Evolutionary conservation across 2,888 invertebrate genomes (phyloP), one percentile per base, ranked within the genome.

Genomic region (Cerceris ruficornis): DNA sequence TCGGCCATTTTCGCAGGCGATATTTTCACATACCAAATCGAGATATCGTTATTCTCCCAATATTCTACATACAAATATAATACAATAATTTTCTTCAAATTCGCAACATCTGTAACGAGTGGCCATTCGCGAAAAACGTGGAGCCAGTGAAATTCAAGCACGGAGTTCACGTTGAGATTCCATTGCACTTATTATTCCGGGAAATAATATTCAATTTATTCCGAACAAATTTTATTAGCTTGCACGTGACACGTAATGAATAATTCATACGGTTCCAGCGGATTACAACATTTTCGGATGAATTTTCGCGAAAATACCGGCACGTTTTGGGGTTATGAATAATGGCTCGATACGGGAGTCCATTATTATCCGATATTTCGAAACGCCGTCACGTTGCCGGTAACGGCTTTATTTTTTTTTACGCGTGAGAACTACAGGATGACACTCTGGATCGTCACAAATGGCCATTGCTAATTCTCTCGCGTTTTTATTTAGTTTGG

Each of bases 311-410:
- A 59, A 52, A 59, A 41, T 52, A 41, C 41, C 59, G 50, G 42
- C 41, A 7, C 58, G 58, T 58, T 55, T 46, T 17, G 58, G 39
- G 9, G 67, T 41, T 11, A 15, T 11, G 50, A 59, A 61, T 58
- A 50, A 49, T 57, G 57, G 49, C n/a, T 46, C 9, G 42, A 57
- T 17, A 50, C 42, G 9, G 17, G 49, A 7, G 8, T 41, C 41
- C 17, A 55, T 62, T 59, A 60, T 54, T 66, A 59, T 59, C 43
- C 39, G 49, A 15, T 54, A n/a, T 60, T 67, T 60, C n/a, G 41
- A 13, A 58, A 58, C 42, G 49, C 55, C 7, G 15, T 49, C 50
- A 41, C 41, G 7, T 46, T 46, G 15, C 28, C 39, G 57, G 46
- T 49, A 67, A 58, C 67, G 42, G 55, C 15, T 43, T 42, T 17